Percentiles rank a stretch among this genome's conserved stretches.
These are phyloP conservation scores for Caenorhabditis briggsae DNA, from an alignment of 1,140 invertebrate species.

Conservation along the genomic window DNA sequence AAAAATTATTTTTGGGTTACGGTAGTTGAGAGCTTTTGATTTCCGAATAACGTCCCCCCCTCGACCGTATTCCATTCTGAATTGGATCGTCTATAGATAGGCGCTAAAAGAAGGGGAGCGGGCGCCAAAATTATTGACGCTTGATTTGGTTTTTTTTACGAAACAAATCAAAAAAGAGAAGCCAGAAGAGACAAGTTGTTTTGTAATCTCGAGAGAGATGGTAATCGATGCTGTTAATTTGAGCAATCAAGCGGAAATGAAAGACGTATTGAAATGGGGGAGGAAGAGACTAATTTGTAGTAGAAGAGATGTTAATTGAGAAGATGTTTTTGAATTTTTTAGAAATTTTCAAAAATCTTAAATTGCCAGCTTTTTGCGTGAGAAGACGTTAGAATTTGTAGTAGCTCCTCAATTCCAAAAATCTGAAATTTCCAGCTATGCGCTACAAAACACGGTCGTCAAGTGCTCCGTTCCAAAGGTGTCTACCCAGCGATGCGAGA, in stretches of 20 bases:
- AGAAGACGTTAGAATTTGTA: background rate
- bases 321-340: background rate
- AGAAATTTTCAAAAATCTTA: too few species aligned
- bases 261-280: too few species aligned
- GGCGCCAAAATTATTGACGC: constrained; percentile 44
- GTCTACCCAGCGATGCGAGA: constrained; percentile 65
- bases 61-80: background rate
- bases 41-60: background rate
- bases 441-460: constrained; percentile 64
- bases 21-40: background rate
- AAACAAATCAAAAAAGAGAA: too few species aligned
- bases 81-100: background rate
- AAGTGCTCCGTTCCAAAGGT: constrained; percentile 64
- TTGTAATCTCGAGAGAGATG: constrained; percentile 47
- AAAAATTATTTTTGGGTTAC: too few species aligned
- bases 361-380: background rate
- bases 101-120: background rate
- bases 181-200: background rate
- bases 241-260: constrained; percentile 36
- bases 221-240: constrained; percentile 52
- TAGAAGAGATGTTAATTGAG: too few species aligned
- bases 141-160: constrained; percentile 33
- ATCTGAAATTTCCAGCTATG: constrained; percentile 63
- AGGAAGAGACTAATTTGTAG: background rate
- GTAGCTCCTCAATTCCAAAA: background rate